phyloP scores from a whole-genome alignment of 1,140 invertebrate species.

The Parasteatoda tepidariorum region DNA sequence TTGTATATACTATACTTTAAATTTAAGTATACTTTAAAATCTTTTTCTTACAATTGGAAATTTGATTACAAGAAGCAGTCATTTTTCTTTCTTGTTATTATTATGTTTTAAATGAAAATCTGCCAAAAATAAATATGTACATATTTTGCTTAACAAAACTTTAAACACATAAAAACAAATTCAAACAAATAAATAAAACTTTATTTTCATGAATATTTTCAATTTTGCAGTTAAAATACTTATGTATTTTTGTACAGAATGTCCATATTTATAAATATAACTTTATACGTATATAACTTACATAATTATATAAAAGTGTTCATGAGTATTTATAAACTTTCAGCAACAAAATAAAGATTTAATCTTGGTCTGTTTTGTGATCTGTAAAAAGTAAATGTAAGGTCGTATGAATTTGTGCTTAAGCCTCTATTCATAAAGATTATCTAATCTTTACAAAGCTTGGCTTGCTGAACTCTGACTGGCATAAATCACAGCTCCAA shows the following conservation, averaged over 20 bases:
- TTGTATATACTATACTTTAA: too few relatives aligned
- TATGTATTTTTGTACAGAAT: neutral
- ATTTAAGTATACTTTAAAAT: too few relatives aligned
- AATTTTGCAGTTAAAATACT: neutral
- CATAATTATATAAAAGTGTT: neutral
- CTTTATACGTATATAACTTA: neutral
- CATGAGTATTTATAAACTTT: neutral
- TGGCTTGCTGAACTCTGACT: slow-evolving; percentile 81
- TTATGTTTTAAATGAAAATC: too few relatives aligned
- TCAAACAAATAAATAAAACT: neutral
- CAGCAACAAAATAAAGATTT: neutral
- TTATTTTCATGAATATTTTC: neutral
- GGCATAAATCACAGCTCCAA: slow-evolving; percentile 81
- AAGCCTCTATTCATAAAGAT: neutral
- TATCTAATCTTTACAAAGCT: slow-evolving; percentile 61
- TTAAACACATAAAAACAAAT: too few relatives aligned
- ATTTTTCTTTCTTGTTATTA: too few relatives aligned
- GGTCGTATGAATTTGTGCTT: neutral
- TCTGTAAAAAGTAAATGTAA: neutral
- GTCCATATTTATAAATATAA: neutral
- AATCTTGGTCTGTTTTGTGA: neutral
- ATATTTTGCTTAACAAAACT: too few relatives aligned
- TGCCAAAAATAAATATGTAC: too few relatives aligned
- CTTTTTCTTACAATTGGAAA: too few relatives aligned
- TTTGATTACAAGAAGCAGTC: too few relatives aligned